These are phyloP conservation scores for Lota lota DNA, from an alignment of 2,113 vertebrate genomes.

Conservation along the genomic window DNA sequence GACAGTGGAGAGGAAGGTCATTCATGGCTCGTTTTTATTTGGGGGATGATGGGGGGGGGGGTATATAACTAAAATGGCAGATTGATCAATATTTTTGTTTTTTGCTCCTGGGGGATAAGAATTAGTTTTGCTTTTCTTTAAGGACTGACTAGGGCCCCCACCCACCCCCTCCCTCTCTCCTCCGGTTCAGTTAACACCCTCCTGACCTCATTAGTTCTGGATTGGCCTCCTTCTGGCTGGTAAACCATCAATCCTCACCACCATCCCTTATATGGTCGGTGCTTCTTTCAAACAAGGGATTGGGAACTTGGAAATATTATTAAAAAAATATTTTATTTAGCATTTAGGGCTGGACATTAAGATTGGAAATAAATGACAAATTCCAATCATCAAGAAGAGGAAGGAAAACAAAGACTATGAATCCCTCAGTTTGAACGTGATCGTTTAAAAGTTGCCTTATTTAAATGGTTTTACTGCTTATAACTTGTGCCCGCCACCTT, in stretches of 20 bases:
- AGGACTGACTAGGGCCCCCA: too few relatives aligned
- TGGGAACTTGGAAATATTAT: conserved; percentile 28
- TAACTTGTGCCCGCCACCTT: conserved; percentile 56
- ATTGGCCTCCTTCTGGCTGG: conserved; percentile 37
- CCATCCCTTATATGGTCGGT: conserved; percentile 35
- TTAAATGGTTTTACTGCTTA: conserved; percentile 69
- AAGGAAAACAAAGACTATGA: conserved; percentile 26
- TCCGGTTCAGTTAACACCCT: too few relatives aligned
- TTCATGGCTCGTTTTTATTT: too few relatives aligned
- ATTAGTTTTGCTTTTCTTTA: too few relatives aligned
- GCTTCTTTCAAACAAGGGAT: conserved; percentile 35
- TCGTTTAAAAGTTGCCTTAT: conserved; percentile 75
- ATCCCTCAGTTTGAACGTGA: conserved; percentile 48
- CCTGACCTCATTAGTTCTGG: background rate
- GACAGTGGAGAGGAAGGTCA: too few relatives aligned
- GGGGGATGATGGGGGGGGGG: too few relatives aligned
- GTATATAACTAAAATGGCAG: too few relatives aligned
- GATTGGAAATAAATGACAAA: conserved; percentile 26
- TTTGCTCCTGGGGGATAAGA: too few relatives aligned
- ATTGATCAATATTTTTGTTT: too few relatives aligned
- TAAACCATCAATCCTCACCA: conserved; percentile 30
- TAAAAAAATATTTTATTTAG: conserved; percentile 45
- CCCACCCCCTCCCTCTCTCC: too few relatives aligned
- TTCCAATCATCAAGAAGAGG: conserved; percentile 41
- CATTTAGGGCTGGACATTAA: conserved; percentile 49